Evolutionary conservation across 2,113 vertebrate genomes (phyloP), one percentile per base, ranked within the genome.

Genomic region (Hucho hucho): DNA sequence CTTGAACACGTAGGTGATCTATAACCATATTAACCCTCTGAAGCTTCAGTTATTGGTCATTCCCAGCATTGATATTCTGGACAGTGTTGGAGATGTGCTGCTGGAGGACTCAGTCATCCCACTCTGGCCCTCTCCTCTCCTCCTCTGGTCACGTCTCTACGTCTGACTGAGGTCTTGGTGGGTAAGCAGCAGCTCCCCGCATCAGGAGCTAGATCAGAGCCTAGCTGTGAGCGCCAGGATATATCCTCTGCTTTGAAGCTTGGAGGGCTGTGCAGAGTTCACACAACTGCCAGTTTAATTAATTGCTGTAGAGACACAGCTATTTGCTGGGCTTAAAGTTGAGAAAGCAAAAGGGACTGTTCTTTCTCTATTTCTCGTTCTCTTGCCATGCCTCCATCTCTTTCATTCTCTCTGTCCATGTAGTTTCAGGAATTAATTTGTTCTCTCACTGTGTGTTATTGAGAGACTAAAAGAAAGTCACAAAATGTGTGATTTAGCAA

Each of bases 161-260:
- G 4, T 16, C 56, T 71, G 56, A 64, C 78, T 22, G 9, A 76
- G 78, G 77, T 73, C 75, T 79, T 69, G 49, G 69, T 59, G 78
- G 76, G 77, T 84, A 73, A 81, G 79, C 67, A 72, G 70, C 80
- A 76, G 77, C 73, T 80, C 75, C 81, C 43, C 47, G 47, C 74
- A 77, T 84, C 75, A 72, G 77, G 70, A 67, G 71, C 72, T 56
- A 69, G 82, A 83, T 87, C 77, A 72, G 64, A 61, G 77, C 77
- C 82, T 77, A 6, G 0, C 66, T 78, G 81, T 77, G 81, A 85
- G 46, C 64, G 76, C 81, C 75, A 80, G 75, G 78, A 84, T 87
- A 69, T 85, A 83, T 84, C 47, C 86, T 87, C 73, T 74, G 66
- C 86, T 88, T 87, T 89, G 80, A 89, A 84, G 84, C 80, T 87